Conservation (phyloP, 2,797 vertebrate genomes). For the Neopelma chrysocephalum region DNA sequence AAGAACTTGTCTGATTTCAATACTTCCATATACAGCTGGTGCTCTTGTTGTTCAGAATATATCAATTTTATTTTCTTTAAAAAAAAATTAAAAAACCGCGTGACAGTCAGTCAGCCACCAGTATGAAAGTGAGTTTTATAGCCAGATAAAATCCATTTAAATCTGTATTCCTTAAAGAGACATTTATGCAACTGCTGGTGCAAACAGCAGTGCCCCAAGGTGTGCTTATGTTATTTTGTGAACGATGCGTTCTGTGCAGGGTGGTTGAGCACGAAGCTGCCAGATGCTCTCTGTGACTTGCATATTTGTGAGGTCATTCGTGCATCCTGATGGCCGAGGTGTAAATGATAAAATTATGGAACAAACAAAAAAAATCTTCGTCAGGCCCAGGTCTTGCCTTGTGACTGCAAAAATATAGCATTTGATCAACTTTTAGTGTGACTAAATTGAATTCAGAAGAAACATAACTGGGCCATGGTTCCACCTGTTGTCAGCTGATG, state of each 20-base stretch:
- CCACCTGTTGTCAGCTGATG: neutral
- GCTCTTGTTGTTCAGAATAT: neutral
- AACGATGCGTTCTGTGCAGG: neutral
- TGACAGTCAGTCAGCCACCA: neutral
- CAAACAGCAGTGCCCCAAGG: neutral
- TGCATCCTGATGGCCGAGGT: neutral
- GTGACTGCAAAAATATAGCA: neutral
- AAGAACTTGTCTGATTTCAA: neutral
- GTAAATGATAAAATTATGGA: neutral
- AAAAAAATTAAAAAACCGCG: neutral
- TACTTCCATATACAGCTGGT: neutral
- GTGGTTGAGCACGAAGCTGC: neutral
- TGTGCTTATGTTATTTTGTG: neutral
- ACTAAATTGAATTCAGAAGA: neutral
- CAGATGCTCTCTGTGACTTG: slow-evolving; percentile 47
- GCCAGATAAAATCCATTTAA: neutral
- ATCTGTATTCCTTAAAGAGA: neutral
- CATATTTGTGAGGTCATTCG: slow-evolving; percentile 4
- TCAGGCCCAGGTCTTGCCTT: neutral
- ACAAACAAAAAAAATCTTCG: neutral
- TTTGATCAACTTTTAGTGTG: neutral
- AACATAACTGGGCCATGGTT: neutral
- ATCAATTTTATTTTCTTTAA: neutral
- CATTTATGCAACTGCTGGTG: neutral
- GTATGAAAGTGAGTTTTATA: neutral